phyloP scores from a whole-genome alignment of 2,888 invertebrate species.

The Plebejus anna region DNA sequence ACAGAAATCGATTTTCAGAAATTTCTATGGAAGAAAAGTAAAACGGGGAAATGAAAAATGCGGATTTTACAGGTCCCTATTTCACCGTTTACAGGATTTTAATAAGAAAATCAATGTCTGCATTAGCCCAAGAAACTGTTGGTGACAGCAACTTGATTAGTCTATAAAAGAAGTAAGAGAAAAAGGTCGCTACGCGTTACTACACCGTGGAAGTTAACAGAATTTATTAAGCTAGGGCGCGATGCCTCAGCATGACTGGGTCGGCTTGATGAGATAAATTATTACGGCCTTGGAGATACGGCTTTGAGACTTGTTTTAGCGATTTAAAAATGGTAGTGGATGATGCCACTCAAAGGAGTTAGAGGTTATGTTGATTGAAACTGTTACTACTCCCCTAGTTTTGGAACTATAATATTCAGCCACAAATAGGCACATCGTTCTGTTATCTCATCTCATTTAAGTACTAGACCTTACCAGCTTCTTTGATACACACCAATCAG shows the following conservation, averaged over 20 bases:
- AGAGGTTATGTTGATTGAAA: too few relatives aligned
- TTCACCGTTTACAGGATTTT: neutral
- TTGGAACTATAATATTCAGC: too few relatives aligned
- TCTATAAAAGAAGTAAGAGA: slow-evolving; percentile 12
- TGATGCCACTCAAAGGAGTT: too few relatives aligned
- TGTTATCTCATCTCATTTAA: too few relatives aligned
- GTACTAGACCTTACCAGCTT: too few relatives aligned
- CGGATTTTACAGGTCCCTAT: neutral
- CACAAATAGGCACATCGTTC: too few relatives aligned
- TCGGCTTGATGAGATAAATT: neutral
- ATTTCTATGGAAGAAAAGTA: neutral
- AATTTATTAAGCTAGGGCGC: neutral
- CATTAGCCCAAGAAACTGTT: neutral
- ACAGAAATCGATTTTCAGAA: neutral
- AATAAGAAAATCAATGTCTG: slow-evolving; percentile 17
- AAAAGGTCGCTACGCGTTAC: slow-evolving; percentile 8
- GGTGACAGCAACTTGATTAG: slow-evolving; percentile 13
- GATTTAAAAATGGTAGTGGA: too few relatives aligned
- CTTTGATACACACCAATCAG: too few relatives aligned
- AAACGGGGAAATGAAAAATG: neutral
- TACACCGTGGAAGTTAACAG: neutral
- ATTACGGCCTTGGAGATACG: neutral
- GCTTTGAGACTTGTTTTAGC: too few relatives aligned
- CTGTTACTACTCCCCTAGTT: too few relatives aligned
- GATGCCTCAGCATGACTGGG: neutral